Evolutionary conservation across 2,888 invertebrate species (phyloP).

Genomic region (Limnephilus marmoratus): DNA sequence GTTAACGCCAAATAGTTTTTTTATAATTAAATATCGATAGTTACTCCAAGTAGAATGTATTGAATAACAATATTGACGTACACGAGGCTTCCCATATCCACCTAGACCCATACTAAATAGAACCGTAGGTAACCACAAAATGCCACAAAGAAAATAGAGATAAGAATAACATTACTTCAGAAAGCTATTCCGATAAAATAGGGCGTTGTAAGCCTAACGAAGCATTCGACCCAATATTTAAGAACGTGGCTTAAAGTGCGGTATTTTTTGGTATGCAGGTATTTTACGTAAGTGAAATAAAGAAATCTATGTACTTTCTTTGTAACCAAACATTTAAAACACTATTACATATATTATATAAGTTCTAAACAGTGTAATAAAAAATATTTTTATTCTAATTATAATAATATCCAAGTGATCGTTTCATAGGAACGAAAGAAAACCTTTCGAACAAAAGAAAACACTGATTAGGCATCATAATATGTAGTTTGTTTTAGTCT

Average conservation of each 20-base stretch:
- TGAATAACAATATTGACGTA: background rate
- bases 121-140: background rate
- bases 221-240: conserved; percentile 19
- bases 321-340: background rate
- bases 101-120: background rate
- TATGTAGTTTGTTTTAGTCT: too few species aligned
- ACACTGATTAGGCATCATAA: too few species aligned
- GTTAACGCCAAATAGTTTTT: too few species aligned
- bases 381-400: too few species aligned
- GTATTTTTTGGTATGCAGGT: background rate
- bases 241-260: background rate
- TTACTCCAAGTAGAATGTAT: background rate
- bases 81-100: background rate
- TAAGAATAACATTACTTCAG: conserved; percentile 24
- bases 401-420: too few species aligned
- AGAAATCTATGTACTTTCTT: background rate
- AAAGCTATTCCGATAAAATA: conserved; percentile 25
- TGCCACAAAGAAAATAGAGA: conserved; percentile 15
- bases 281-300: background rate
- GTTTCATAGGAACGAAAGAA: too few species aligned
- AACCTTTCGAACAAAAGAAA: too few species aligned
- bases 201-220: conserved; percentile 15
- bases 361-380: background rate
- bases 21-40: background rate
- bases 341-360: background rate